Evolutionary conservation across 2,888 invertebrate species (phyloP), one percentile per base, ranked within the genome.

Genomic region (Lasioglossum lativentre): DNA sequence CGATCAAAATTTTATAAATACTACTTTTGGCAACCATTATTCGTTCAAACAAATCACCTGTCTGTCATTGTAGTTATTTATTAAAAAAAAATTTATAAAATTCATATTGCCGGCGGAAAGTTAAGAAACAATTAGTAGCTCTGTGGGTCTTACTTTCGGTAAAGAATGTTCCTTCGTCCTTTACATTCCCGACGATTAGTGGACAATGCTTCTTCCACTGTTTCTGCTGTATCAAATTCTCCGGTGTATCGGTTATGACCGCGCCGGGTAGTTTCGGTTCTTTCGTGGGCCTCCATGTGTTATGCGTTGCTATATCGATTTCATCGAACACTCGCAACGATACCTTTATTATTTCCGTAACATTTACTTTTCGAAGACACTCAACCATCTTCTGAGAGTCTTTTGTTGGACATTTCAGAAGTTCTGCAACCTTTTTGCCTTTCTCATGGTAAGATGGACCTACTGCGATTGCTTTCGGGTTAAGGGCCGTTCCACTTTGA

Each of bases 341-440:
- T 34, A 30, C 23, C n/a, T 40, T 23, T 4, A 47, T 10, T 19
- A 76, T 16, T 16, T 19, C 40, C 6, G 1, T 0, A 23, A 8
- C 8, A 16, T 66, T 16, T 16, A n/a, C 2, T 0, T 56, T 27
- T 89, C 96, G 96, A 70, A 97, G 95, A 92, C 97, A 97, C 23
- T 96, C 96, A 0, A 97, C 95, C 93, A 97, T 96, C 40, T 96
- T 95, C 70, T 94, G 93, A 42, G 95, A 96, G 86, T 93, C 95
- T 10, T 92, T 86, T 0, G 95, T 95, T 4, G 96, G 96, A 91
- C 97, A 97, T 23, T 97, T 97, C 2, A 97, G 95, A 45, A 16
- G 16, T 2, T 80, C 16, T 6, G 86, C 91, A 23, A 90, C 82
- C 42, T 71, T 30, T 0, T 45, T 78, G 27, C 86, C 82, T n/a